Conservation (phyloP, 2,113 vertebrate genomes). For the Ptychochromis oligacanthus region DNA sequence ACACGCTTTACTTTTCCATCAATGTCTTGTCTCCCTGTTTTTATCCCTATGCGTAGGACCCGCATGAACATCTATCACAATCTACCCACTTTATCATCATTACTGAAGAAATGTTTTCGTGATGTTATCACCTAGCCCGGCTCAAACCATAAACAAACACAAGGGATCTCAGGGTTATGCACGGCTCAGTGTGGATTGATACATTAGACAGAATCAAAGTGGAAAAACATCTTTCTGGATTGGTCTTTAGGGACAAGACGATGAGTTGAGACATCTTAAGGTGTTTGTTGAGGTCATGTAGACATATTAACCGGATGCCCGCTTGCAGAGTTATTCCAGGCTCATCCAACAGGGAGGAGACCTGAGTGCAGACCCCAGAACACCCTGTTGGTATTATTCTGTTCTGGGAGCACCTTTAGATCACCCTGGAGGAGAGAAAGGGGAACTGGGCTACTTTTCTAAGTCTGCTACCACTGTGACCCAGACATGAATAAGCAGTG, state of each 20-base stretch:
- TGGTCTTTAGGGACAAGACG: not conserved
- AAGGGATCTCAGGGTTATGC: not conserved
- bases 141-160: not conserved
- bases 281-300: not conserved
- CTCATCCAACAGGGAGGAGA: not conserved
- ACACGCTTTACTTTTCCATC: not conserved
- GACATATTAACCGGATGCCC: not conserved
- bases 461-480: not conserved
- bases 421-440: not conserved
- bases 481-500: not conserved
- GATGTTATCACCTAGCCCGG: not conserved
- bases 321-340: not conserved
- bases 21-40: not conserved
- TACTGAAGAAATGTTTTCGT: not conserved
- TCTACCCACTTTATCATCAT: not conserved
- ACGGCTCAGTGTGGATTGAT: not conserved
- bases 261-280: not conserved
- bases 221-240: not conserved
- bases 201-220: not conserved
- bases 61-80: not conserved
- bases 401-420: not conserved
- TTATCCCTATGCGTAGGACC: not conserved
- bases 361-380: not conserved
- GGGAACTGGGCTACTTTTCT: not conserved
- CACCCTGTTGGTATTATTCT: not conserved